Evolutionary conservation across 2,888 invertebrate genomes (phyloP).

Genomic region (Melanotus villosus): DNA sequence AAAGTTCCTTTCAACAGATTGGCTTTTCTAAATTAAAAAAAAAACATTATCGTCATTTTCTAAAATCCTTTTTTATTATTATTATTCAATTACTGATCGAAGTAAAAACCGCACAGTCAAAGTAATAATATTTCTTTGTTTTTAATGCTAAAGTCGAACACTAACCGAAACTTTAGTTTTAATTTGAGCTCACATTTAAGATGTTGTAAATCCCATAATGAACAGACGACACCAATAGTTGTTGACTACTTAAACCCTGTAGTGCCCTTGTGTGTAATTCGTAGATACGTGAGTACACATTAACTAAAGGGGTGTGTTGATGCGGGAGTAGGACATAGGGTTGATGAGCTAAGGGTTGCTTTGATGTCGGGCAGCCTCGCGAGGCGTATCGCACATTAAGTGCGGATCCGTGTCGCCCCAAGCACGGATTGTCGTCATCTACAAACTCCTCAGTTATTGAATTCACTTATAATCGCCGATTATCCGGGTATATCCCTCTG

Average conservation of each 20-base stretch:
- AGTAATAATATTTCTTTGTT: too few relatives aligned
- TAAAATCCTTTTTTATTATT: too few relatives aligned
- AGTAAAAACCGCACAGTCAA: too few relatives aligned
- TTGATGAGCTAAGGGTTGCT: slow-evolving; percentile 51
- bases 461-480: slow-evolving; percentile 52
- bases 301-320: slow-evolving; percentile 42
- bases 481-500: slow-evolving; percentile 27
- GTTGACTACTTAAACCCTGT: slow-evolving; percentile 5
- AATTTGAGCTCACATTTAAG: too few relatives aligned
- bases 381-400: slow-evolving; percentile 55
- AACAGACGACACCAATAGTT: background rate
- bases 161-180: too few relatives aligned
- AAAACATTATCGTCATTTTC: too few relatives aligned
- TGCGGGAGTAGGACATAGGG: slow-evolving; percentile 37
- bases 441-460: slow-evolving; percentile 54
- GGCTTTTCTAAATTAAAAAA: too few relatives aligned
- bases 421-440: slow-evolving; percentile 55
- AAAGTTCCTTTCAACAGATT: too few relatives aligned
- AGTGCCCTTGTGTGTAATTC: slow-evolving; percentile 40
- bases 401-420: slow-evolving; percentile 56
- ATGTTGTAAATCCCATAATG: too few relatives aligned
- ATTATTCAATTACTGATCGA: too few relatives aligned
- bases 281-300: slow-evolving; percentile 49
- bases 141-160: too few relatives aligned
- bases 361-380: slow-evolving; percentile 55